phyloP scores from a whole-genome alignment of 1,140 invertebrate species.

The Drosophila arizonae region DNA sequence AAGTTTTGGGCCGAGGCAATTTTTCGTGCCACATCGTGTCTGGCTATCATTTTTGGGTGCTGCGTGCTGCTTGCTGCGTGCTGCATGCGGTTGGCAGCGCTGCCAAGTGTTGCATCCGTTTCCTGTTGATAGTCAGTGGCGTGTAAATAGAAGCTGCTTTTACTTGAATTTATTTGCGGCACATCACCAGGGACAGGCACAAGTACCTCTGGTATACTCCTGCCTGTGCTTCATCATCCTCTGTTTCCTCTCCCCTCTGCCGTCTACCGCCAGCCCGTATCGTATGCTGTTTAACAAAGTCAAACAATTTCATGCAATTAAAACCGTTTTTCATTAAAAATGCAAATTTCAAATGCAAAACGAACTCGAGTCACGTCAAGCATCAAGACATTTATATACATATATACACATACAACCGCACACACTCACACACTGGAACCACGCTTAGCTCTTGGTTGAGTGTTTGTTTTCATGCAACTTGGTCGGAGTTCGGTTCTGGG shows the following conservation, averaged over 20 bases:
- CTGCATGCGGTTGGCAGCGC: conserved; percentile 68
- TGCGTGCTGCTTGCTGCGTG: conserved; percentile 38
- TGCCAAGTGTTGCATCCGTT: conserved; percentile 75
- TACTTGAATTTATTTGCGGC: conserved; percentile 64
- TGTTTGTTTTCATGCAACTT: conserved; percentile 70
- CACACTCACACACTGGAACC: conserved; percentile 22
- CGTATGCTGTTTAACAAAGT: conserved; percentile 72
- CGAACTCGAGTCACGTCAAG: conserved; percentile 77
- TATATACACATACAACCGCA: neutral
- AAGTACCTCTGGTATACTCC: neutral
- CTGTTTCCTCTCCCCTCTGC: neutral
- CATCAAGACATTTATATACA: conserved; percentile 46
- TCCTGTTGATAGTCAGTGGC: conserved; percentile 75
- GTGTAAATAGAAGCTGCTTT: conserved; percentile 73
- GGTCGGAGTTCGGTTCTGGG: conserved; percentile 37
- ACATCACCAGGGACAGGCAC: conserved; percentile 26
- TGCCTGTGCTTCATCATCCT: no score
- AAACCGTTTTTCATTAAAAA: conserved; percentile 81
- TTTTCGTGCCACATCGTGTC: conserved; percentile 68
- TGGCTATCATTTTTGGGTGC: conserved; percentile 61
- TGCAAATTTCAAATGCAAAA: conserved; percentile 80
- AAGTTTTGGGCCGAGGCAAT: conserved; percentile 54
- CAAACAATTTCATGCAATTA: conserved; percentile 81
- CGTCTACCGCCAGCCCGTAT: conserved; percentile 19
- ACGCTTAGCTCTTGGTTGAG: conserved; percentile 25